These are phyloP conservation scores for Brachionus sp. DNA, from an alignment of 1,140 invertebrate species.

Conservation along the genomic window DNA sequence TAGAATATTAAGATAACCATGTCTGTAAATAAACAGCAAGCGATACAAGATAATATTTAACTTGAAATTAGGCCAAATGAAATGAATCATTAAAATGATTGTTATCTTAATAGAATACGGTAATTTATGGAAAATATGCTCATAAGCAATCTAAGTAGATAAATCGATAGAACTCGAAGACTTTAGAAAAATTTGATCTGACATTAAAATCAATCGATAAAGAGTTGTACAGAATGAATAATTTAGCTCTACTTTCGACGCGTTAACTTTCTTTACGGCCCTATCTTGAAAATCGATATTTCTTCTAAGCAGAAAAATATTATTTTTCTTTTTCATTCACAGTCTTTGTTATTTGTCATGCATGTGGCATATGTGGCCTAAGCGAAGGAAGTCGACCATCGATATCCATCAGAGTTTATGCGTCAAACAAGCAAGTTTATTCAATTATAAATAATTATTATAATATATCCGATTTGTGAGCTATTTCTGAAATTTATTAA, in stretches of 20 bases:
- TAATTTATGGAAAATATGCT: conserved; percentile 2
- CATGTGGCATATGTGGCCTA: no score
- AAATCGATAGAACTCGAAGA: neutral
- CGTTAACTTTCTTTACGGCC: neutral
- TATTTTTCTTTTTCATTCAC: no score
- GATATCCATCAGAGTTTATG: neutral
- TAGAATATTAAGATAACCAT: neutral
- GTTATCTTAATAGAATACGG: neutral
- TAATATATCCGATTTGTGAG: neutral
- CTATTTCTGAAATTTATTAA: neutral
- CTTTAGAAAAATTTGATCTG: neutral
- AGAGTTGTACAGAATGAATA: neutral
- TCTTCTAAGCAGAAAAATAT: neutral
- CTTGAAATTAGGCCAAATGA: neutral
- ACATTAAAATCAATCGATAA: neutral
- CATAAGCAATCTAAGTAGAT: neutral
- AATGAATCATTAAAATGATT: neutral
- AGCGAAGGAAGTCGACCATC: neutral
- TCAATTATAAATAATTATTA: conserved; percentile 36
- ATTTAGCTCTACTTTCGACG: neutral
- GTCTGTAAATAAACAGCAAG: neutral
- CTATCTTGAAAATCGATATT: neutral
- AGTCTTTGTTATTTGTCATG: no score
- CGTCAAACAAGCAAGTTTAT: neutral
- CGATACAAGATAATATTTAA: neutral